Base-by-base conservation (phyloP, 2,888 invertebrate genomes). In the Hyalella azteca region DNA sequence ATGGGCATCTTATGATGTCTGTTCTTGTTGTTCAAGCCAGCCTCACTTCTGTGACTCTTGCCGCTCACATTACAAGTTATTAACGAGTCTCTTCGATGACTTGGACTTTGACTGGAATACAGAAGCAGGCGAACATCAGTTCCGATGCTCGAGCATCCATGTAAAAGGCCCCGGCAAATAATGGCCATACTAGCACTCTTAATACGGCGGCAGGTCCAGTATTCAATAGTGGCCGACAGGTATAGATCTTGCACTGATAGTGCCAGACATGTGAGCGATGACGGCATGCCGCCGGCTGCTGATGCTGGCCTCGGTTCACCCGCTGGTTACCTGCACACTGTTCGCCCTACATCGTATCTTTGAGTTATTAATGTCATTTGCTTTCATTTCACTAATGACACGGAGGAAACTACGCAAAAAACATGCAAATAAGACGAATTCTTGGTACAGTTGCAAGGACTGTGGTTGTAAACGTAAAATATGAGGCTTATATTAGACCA, bases 201-300 rank as follows among this genome's bases (percentile, higher is more conserved):
- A 66, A 66, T 66, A 32, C 66, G n/a, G 36, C 66, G 36, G 66
- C 29, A 66, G 66, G 66, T 36, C 66, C 36, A 66, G 66, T 66
- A 66, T 66, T 66, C 29, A 66, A 66, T 66, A 66, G 66, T 66
- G 19, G 19, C 66, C 66, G 66, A 66, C 66, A 66, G 66, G 66
- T 36, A 66, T 66, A 66, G 66, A 66, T 66, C 66, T 66, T 32
- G 36, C 66, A 66, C 66, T 66, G 66, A 66, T 66, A 66, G 66
- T 22, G 19, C 36, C 19, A 36, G 66, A 66, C 66, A 66, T 66
- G 29, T 66, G 66, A 66, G 66, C 36, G 66, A 66, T 66, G 66
- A 66, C 36, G 66, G 66, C 29, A 66, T 32, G 19, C 66, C 66
- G 7, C 9, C 36, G 45, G 45, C 45, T 9, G 45, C 15, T 15